Conservation (phyloP, 2,113 vertebrate genomes). For the Datnioides undecimradiatus region DNA sequence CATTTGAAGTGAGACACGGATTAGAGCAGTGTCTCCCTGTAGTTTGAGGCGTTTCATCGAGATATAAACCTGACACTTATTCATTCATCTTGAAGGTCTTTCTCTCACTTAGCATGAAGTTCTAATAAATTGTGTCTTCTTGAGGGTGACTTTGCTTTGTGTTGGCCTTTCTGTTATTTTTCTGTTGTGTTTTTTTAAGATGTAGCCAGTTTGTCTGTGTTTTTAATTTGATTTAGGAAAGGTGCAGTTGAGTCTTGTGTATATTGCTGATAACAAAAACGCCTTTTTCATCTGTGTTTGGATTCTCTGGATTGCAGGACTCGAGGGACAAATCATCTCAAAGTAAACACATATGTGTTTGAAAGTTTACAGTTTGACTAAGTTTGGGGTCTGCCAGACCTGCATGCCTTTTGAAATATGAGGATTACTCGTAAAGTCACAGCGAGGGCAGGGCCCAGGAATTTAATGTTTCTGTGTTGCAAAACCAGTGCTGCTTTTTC, state of each 20-base stretch:
- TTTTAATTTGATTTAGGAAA: not conserved
- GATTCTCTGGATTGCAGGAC: not conserved
- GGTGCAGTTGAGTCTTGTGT: not conserved
- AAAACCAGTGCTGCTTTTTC: not conserved
- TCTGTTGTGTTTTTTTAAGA: not conserved
- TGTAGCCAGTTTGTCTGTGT: not conserved
- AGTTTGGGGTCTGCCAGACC: not conserved
- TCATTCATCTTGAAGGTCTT: not conserved
- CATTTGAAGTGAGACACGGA: not conserved
- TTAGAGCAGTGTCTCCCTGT: not conserved
- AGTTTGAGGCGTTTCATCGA: not conserved
- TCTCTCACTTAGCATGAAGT: not conserved
- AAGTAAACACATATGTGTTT: not conserved
- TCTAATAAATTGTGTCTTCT: not conserved
- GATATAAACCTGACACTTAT: not conserved
- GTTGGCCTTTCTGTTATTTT: not conserved
- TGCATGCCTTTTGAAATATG: conserved; percentile 19
- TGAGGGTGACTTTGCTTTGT: not conserved
- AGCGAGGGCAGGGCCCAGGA: not conserved
- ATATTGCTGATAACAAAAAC: not conserved
- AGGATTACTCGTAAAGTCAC: not conserved
- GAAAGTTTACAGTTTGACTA: not conserved
- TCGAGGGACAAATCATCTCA: conserved; percentile 6
- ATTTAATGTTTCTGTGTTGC: not conserved
- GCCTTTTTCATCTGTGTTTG: not conserved